Evolutionary conservation across 2,113 vertebrate genomes (phyloP).

Genomic region (Gasterosteus nipponicus): DNA sequence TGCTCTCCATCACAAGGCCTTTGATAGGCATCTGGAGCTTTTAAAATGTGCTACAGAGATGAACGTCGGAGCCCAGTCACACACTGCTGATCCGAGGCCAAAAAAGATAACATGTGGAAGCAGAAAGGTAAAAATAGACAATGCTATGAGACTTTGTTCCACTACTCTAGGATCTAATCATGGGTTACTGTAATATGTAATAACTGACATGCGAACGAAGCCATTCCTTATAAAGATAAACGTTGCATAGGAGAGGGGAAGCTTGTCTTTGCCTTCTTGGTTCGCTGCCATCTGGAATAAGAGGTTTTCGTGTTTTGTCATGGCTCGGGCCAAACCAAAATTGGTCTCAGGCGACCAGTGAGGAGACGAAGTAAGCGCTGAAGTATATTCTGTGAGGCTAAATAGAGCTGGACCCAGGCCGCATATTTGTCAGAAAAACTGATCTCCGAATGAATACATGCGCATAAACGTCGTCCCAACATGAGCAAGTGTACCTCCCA

Average conservation of each 20-base stretch:
- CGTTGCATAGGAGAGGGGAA: conserved; percentile 37
- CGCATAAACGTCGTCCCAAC: conserved; percentile 44
- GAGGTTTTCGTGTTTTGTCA: conserved; percentile 62
- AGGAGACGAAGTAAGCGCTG: conserved; percentile 62
- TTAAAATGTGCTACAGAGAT: conserved; percentile 57
- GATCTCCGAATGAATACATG: conserved; percentile 55
- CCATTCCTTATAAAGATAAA: conserved; percentile 68
- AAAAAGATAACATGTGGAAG: conserved; percentile 50
- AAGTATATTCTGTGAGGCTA: conserved; percentile 64
- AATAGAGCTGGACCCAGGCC: conserved; percentile 59
- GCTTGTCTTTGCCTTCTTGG: conserved; percentile 65
- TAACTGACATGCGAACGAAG: conserved; percentile 39
- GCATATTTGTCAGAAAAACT: conserved; percentile 64
- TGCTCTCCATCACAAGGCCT: conserved; percentile 65
- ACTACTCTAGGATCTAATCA: conserved; percentile 26
- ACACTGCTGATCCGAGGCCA: conserved; percentile 34
- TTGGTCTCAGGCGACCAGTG: conserved; percentile 74
- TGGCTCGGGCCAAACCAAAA: conserved; percentile 73
- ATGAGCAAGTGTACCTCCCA: conserved; percentile 51
- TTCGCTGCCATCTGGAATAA: conserved; percentile 61
- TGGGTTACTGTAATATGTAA: conserved; percentile 36
- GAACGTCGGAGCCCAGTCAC: conserved; percentile 35
- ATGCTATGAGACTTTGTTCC: conserved; percentile 38
- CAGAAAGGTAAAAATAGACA: conserved; percentile 57
- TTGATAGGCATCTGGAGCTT: conserved; percentile 71